These are phyloP conservation scores for Forficula auricularia DNA, from an alignment of 1,140 invertebrate species.

Conservation along the genomic window DNA sequence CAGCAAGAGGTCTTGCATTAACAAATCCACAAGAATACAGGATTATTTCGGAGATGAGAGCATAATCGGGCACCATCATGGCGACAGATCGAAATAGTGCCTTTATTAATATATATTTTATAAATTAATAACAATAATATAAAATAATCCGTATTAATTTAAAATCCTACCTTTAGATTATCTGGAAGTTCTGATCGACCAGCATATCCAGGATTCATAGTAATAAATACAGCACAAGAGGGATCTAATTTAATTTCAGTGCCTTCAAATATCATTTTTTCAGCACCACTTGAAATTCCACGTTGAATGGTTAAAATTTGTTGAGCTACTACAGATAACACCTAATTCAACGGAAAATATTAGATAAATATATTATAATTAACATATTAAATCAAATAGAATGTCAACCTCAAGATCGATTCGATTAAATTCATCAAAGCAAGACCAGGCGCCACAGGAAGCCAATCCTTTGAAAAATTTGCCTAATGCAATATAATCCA, in stretches of 20 bases:
- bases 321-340: slow-evolving; percentile 75
- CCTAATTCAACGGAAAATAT: too few species aligned
- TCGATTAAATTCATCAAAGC: slow-evolving; percentile 89
- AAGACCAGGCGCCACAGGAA: slow-evolving; percentile 90
- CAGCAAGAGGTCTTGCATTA: slow-evolving; percentile 66
- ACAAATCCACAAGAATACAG: slow-evolving; percentile 88
- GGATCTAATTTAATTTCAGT: slow-evolving; percentile 71
- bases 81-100: slow-evolving; percentile 87
- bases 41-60: slow-evolving; percentile 83
- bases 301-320: slow-evolving; percentile 60
- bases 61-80: slow-evolving; percentile 97
- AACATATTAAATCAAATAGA: too few species aligned
- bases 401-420: slow-evolving; percentile 59
- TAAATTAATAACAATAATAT: not conserved
- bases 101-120: slow-evolving; percentile 22
- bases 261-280: slow-evolving; percentile 71
- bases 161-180: slow-evolving; percentile 90
- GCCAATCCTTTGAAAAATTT: slow-evolving; percentile 51
- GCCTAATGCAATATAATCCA: slow-evolving; percentile 66
- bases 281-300: slow-evolving; percentile 56
- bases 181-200: slow-evolving; percentile 80
- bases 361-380: too few species aligned
- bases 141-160: slow-evolving; percentile 13
- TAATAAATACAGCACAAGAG: slow-evolving; percentile 88
- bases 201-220: slow-evolving; percentile 91